A percentile compares a stretch with the other conserved stretches of the same genome.
Conservation (phyloP, 2,113 vertebrate species). For the Hyperopisus bebe region DNA sequence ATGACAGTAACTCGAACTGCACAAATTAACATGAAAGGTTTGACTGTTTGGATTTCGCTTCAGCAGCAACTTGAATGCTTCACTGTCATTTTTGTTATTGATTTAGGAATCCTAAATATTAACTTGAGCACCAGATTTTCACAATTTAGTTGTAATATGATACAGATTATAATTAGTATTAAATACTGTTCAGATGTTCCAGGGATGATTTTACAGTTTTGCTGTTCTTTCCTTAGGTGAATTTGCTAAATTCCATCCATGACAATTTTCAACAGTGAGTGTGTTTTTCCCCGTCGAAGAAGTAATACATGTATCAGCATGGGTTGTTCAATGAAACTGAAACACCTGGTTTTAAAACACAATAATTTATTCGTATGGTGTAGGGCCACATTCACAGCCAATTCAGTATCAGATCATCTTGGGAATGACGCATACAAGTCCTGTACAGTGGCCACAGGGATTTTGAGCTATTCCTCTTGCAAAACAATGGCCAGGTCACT, state of each 20-base stretch:
- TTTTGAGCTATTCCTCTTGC: not conserved
- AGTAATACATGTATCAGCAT: not conserved
- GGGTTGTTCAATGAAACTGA: not conserved
- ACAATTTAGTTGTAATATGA: not conserved
- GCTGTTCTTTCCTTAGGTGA: slow-evolving; percentile 64
- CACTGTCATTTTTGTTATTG: not conserved
- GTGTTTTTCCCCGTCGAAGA: not conserved
- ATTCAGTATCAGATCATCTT: not conserved
- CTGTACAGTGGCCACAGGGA: not conserved
- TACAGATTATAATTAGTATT: not conserved
- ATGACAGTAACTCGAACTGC: not conserved
- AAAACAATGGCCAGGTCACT: not conserved
- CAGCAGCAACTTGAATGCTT: not conserved
- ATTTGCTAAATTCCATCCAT: slow-evolving; percentile 91
- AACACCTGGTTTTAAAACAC: not conserved
- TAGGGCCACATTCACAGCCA: not conserved
- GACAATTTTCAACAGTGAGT: slow-evolving; percentile 99
- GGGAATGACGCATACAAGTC: not conserved
- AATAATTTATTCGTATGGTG: not conserved
- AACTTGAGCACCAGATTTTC: not conserved
- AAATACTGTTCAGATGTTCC: not conserved
- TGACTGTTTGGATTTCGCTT: not conserved
- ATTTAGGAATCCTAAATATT: not conserved
- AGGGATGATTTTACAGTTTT: not conserved
- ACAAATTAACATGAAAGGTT: not conserved